Evolutionary conservation across 2,797 vertebrate genomes (phyloP).

Genomic region (Microtus californicus): DNA sequence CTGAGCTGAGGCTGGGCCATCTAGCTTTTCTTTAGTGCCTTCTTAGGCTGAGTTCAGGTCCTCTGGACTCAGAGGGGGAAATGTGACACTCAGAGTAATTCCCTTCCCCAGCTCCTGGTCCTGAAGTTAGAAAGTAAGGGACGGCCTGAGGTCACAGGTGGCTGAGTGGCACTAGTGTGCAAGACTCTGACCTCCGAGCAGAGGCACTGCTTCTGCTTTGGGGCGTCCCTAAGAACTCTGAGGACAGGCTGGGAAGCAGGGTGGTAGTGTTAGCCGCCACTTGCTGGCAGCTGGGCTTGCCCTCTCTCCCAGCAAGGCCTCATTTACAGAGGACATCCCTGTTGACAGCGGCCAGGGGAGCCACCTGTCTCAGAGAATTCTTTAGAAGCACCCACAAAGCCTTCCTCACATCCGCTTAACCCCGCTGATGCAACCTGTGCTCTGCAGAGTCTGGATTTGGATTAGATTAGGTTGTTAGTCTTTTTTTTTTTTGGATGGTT

Average conservation of each 20-base stretch:
- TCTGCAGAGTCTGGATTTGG: not conserved
- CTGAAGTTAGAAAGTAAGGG: not conserved
- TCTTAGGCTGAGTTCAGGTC: not conserved
- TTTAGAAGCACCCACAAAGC: not conserved
- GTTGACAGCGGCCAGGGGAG: not conserved
- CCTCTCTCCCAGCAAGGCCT: not conserved
- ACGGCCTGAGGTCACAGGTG: not conserved
- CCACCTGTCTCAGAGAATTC: not conserved
- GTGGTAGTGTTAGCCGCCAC: not conserved
- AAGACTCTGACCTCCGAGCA: not conserved
- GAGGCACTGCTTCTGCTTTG: not conserved
- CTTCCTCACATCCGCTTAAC: not conserved
- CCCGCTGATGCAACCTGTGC: not conserved
- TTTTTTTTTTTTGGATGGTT: not conserved
- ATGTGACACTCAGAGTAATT: not conserved
- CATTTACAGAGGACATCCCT: not conserved
- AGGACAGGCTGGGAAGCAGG: not conserved
- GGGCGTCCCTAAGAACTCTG: not conserved
- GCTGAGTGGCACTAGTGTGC: not conserved
- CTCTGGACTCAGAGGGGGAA: conserved; percentile 33
- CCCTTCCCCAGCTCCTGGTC: not conserved
- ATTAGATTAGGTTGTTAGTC: not conserved
- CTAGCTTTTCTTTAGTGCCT: not conserved
- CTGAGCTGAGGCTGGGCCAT: not conserved
- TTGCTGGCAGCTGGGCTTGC: not conserved